phyloP scores from a whole-genome alignment of 2,888 invertebrate genomes.

The Lucinisca nassula region DNA sequence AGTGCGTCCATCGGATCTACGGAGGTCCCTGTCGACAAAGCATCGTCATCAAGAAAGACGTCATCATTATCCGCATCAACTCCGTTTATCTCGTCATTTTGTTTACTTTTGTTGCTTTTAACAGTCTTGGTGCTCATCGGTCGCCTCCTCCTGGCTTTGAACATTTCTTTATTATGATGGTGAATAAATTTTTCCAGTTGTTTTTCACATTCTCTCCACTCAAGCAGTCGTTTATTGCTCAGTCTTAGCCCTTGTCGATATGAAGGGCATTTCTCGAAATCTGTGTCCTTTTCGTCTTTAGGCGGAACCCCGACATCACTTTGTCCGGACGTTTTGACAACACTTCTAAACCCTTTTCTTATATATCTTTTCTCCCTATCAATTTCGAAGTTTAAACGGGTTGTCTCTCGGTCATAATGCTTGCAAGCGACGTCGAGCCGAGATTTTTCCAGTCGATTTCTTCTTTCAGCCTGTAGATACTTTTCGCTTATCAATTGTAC shows the following conservation, averaged over 20 bases:
- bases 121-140: neutral
- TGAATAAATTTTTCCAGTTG: conserved; percentile 66
- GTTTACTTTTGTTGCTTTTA: neutral
- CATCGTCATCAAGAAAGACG: conserved; percentile 55
- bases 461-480: conserved; percentile 76
- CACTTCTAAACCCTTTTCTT: conserved; percentile 66
- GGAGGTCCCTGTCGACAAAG: conserved; percentile 39
- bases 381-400: conserved; percentile 66
- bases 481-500: conserved; percentile 69
- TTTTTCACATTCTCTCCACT: conserved; percentile 74
- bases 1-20: conserved; percentile 39
- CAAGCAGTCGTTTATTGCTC: conserved; percentile 72
- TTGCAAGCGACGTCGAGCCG: conserved; percentile 66
- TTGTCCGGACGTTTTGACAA: conserved; percentile 75
- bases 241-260: conserved; percentile 67
- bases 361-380: conserved; percentile 74
- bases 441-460: conserved; percentile 75
- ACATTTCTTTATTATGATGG: conserved; percentile 53
- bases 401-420: conserved; percentile 71
- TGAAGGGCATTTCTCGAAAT: conserved; percentile 69
- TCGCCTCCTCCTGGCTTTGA: conserved; percentile 39
- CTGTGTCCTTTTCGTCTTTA: conserved; percentile 69
- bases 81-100: conserved; percentile 9
- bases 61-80: conserved; percentile 38
- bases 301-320: conserved; percentile 75